Evolutionary conservation across 2,797 vertebrate species (phyloP).

Genomic region (Poeciliopsis gracilis): DNA sequence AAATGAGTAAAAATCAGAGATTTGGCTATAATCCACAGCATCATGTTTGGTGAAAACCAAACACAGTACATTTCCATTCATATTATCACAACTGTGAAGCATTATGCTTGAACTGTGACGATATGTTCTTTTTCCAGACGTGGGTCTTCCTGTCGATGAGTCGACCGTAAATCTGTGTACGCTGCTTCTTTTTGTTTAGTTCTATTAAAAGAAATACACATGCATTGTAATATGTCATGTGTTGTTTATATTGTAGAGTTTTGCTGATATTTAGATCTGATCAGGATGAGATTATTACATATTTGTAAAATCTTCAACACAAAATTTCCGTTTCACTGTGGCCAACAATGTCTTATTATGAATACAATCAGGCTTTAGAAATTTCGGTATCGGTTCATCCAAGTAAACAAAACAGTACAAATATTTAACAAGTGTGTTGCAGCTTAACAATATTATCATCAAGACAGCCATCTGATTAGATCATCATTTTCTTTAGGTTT

Average conservation of each 20-base stretch:
- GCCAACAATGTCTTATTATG: not conserved
- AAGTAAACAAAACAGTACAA: not conserved
- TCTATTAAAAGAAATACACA: not conserved
- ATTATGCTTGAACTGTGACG: not conserved
- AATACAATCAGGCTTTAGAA: not conserved
- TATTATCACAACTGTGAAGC: not conserved
- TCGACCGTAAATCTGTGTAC: not conserved
- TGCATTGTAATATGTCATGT: not conserved
- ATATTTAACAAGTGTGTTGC: not conserved
- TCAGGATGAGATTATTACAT: not conserved
- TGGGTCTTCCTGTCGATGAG: not conserved
- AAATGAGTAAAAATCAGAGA: not conserved
- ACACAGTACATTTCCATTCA: not conserved
- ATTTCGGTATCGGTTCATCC: not conserved
- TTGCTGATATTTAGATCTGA: not conserved
- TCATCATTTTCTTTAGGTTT: not conserved
- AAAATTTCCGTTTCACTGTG: not conserved
- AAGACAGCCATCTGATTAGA: not conserved
- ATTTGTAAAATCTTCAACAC: not conserved
- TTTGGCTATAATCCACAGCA: not conserved
- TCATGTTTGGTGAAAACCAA: not conserved
- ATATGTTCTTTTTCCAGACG: not conserved
- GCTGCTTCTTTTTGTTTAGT: not conserved
- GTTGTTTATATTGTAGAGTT: not conserved
- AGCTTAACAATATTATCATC: not conserved